These are phyloP conservation scores for Catostomus latipinnis DNA, from an alignment of 2,797 vertebrate species.

Conservation along the genomic window DNA sequence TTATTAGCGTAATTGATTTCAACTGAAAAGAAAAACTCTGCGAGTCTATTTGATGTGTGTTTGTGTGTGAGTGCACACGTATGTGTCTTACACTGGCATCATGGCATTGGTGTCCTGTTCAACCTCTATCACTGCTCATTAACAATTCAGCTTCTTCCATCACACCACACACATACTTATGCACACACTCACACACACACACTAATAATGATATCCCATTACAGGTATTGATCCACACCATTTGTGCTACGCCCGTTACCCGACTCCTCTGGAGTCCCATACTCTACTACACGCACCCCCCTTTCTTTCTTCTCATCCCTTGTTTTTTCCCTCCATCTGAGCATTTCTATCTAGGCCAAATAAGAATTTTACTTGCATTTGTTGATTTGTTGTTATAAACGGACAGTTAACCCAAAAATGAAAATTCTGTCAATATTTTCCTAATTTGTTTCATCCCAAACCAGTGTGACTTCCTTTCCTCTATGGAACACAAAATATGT, in stretches of 20 bases:
- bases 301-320: not conserved
- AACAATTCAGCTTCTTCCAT: slow-evolving; percentile 47
- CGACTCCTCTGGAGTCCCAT: slow-evolving; percentile 41
- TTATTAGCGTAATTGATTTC: slow-evolving; percentile 52
- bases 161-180: not conserved
- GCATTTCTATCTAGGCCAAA: too few relatives aligned
- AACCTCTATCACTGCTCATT: slow-evolving; percentile 40
- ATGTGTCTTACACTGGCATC: slow-evolving; percentile 28
- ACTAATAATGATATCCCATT: slow-evolving; percentile 62
- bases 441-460: too few relatives aligned
- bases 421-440: too few relatives aligned
- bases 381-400: too few relatives aligned
- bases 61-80: not conserved
- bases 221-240: slow-evolving; percentile 61
- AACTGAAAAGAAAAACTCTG: slow-evolving; percentile 30
- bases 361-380: too few relatives aligned
- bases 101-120: slow-evolving; percentile 31
- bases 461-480: too few relatives aligned
- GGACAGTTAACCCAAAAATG: too few relatives aligned
- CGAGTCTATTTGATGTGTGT: slow-evolving; percentile 17
- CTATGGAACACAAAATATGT: too few relatives aligned
- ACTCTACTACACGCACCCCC: slow-evolving; percentile 1
- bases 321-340: too few relatives aligned
- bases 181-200: not conserved
- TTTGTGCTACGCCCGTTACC: slow-evolving; percentile 46